Evolutionary conservation across 2,888 invertebrate genomes (phyloP).

Genomic region (Escarpia spicata): DNA sequence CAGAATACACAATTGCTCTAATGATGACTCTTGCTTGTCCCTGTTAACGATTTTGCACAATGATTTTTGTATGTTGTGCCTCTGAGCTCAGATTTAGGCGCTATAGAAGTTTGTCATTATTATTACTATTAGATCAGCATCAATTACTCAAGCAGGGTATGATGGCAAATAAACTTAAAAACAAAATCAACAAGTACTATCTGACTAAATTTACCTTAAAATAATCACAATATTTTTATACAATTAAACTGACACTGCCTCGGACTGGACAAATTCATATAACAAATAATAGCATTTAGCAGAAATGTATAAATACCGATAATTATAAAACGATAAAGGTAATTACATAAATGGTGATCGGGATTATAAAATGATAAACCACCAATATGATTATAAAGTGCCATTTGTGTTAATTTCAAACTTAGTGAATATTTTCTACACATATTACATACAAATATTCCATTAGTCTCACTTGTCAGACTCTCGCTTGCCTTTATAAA

Average conservation of each 20-base stretch:
- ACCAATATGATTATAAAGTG: too few relatives aligned
- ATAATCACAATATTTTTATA: background rate
- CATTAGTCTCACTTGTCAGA: too few relatives aligned
- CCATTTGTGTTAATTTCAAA: too few relatives aligned
- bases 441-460: too few relatives aligned
- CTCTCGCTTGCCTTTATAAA: too few relatives aligned
- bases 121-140: background rate
- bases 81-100: too few relatives aligned
- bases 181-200: background rate
- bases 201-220: background rate
- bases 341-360: too few relatives aligned
- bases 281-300: background rate
- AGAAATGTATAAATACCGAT: background rate
- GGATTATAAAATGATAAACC: background rate
- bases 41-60: too few relatives aligned
- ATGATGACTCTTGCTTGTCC: background rate
- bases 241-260: too few relatives aligned
- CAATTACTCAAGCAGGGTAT: background rate
- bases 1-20: background rate
- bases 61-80: too few relatives aligned
- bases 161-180: background rate
- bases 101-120: too few relatives aligned
- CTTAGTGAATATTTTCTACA: too few relatives aligned
- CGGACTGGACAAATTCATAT: background rate
- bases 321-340: background rate